Evolutionary conservation across 2,888 invertebrate species (phyloP).

Genomic region (Colostygia pectinataria): DNA sequence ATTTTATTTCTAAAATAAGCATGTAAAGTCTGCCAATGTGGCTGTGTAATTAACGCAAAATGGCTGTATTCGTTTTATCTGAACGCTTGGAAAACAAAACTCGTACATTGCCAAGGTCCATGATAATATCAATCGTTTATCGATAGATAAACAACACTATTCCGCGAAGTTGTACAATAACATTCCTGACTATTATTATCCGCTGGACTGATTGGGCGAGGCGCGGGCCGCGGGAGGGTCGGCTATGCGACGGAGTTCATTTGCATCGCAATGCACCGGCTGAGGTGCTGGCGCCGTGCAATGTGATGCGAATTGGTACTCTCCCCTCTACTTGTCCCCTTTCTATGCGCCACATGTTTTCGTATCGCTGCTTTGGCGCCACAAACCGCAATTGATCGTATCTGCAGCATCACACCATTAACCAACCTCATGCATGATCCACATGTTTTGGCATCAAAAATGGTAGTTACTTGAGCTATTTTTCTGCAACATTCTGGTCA

Average conservation of each 20-base stretch:
- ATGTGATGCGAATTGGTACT: slow-evolving; percentile 21
- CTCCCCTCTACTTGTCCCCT: slow-evolving; percentile 12
- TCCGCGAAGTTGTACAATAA: slow-evolving; percentile 63
- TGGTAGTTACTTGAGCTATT: not conserved
- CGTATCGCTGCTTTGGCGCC: slow-evolving; percentile 28
- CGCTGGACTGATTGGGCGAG: slow-evolving; percentile 52
- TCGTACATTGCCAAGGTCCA: slow-evolving; percentile 10
- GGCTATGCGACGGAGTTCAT: slow-evolving; percentile 58
- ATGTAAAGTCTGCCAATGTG: too few species aligned
- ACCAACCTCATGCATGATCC: slow-evolving; percentile 15
- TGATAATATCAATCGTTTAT: slow-evolving; percentile 23
- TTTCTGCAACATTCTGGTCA: slow-evolving; percentile 2
- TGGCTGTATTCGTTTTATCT: slow-evolving; percentile 4
- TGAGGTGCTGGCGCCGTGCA: slow-evolving; percentile 35
- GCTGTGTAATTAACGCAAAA: slow-evolving; percentile 3
- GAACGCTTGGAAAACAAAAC: slow-evolving; percentile 13
- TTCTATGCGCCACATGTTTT: slow-evolving; percentile 25
- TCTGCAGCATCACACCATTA: slow-evolving; percentile 5
- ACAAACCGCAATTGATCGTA: slow-evolving; percentile 25
- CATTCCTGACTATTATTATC: slow-evolving; percentile 73
- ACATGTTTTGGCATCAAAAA: slow-evolving; percentile 5
- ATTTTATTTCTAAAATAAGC: not conserved
- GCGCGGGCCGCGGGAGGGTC: slow-evolving; percentile 42
- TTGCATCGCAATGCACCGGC: slow-evolving; percentile 62
- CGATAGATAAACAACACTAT: slow-evolving; percentile 44